phyloP scores from a whole-genome alignment of 2,113 vertebrate species.

The Uria lomvia region DNA sequence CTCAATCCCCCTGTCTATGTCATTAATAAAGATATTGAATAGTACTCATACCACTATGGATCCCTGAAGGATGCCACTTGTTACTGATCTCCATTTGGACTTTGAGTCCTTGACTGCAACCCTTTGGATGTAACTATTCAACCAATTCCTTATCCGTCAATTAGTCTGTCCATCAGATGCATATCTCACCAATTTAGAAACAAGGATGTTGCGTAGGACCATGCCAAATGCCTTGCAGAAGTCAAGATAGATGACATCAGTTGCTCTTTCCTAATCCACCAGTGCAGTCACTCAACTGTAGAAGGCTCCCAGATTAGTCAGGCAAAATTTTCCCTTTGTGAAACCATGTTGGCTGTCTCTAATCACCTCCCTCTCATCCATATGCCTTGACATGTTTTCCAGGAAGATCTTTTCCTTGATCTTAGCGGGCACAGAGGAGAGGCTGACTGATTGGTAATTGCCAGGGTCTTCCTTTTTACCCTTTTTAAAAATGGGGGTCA shows the following conservation, averaged over 20 bases:
- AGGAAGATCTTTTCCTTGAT: background rate
- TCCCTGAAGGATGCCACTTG: background rate
- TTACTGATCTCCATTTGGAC: background rate
- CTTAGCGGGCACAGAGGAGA: background rate
- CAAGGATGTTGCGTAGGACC: background rate
- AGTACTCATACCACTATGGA: rapidly evolving
- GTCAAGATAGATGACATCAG: background rate
- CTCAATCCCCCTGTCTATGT: rapidly evolving
- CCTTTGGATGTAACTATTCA: background rate
- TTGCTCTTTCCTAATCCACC: background rate
- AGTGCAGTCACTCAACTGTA: background rate
- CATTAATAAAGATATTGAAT: background rate
- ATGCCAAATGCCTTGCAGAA: background rate
- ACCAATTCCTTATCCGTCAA: background rate
- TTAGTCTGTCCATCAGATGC: background rate
- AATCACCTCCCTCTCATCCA: background rate
- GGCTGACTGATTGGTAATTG: rapidly evolving
- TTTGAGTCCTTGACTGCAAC: background rate
- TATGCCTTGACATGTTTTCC: background rate
- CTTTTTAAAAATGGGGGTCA: background rate
- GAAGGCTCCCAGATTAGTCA: background rate
- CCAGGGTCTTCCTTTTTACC: background rate
- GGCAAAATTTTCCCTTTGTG: background rate
- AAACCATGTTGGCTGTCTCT: background rate
- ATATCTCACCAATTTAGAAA: background rate